Base-by-base conservation (phyloP, 2,113 vertebrate genomes). In the Cololabis saira region DNA sequence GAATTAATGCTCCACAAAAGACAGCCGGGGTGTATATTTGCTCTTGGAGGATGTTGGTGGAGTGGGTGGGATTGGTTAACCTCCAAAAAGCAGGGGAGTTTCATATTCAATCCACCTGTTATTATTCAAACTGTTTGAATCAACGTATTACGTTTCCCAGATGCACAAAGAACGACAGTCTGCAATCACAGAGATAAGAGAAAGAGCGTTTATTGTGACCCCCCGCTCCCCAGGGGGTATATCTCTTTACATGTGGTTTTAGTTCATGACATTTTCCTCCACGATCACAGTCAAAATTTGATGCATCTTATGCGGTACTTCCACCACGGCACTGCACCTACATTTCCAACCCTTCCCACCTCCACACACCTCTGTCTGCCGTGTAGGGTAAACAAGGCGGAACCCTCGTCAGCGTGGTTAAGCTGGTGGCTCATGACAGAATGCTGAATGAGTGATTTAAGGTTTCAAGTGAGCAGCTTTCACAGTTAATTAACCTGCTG, bases 401-500 rank as follows among this genome's bases (percentile, higher is more conserved):
- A 88, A 90, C 83, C 81, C 81, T 82, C 84, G 74, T 88, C 85
- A 87, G 78, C 71, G 76, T 55, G 86, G 81, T 75, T 86, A 83
- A 88, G 78, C 86, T 71, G 81, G 82, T 76, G 77, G 72, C 82
- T 84, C 78, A 68, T 91, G 91, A 91, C 90, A 89, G 83, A 85
- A 74, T 21, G 90, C 88, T 91, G 90, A 93, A 88, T 85, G 91
- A 92, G 87, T 90, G 91, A 91, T 93, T 91, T 91, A 84, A 90
- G 90, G 85, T 91, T 91, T 90, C 82, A 76, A 90, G 89, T 88
- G 91, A 86, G 89, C 81, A 72, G 87, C 90, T 92, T 91, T 92
- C 90, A 93, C 91, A 92, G 87, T 80, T 93, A 91, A 90, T 92
- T 90, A 92, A 86, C 89, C 88, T 76, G 87, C 90, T 91, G 92